phyloP scores from a whole-genome alignment of 2,797 vertebrate species.

The Tenualosa ilisha region DNA sequence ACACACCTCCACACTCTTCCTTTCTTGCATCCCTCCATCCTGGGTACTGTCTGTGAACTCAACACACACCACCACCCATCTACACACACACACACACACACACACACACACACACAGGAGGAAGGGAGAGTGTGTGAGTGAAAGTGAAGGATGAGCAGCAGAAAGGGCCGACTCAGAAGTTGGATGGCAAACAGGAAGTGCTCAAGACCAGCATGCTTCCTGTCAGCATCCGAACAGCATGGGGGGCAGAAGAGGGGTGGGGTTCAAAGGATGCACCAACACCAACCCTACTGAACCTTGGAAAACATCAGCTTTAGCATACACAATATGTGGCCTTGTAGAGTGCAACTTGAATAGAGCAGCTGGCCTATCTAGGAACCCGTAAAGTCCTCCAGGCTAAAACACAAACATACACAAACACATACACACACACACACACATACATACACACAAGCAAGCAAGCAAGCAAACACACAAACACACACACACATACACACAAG shows the following conservation, averaged over 20 bases:
- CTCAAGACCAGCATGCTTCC: conserved; percentile 53
- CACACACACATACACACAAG: no score
- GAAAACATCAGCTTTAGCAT: neutral
- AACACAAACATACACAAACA: neutral
- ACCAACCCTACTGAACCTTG: neutral
- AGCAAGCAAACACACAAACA: no score
- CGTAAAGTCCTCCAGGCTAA: neutral
- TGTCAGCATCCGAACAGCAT: conserved; percentile 42
- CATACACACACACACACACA: no score
- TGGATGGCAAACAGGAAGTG: conserved; percentile 59
- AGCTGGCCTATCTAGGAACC: neutral
- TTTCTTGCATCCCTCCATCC: neutral
- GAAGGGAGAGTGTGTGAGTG: neutral
- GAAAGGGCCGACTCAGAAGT: conserved; percentile 42
- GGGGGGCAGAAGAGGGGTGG: conserved; percentile 7
- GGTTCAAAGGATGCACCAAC: neutral
- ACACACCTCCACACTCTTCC: conserved; percentile 2
- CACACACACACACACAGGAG: neutral
- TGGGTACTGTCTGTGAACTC: neutral
- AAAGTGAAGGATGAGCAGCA: conserved; percentile 34
- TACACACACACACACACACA: no score
- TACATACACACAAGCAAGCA: no score
- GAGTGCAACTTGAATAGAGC: neutral
- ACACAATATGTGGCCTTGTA: neutral
- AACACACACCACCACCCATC: no score